Evolutionary conservation across 2,113 vertebrate genomes (phyloP).

Genomic region (Isichthys henryi): DNA sequence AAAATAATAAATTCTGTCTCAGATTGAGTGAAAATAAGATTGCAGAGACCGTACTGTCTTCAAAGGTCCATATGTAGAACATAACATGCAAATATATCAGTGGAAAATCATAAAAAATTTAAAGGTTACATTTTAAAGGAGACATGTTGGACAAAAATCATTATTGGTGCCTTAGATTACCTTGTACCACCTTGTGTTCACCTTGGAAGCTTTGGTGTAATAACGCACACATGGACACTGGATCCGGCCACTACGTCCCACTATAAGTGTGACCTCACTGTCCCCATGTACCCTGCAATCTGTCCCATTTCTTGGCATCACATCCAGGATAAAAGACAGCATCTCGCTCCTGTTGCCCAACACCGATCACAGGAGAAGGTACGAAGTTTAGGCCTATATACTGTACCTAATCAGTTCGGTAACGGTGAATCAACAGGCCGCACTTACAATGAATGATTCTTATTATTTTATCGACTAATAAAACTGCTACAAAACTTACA

Average conservation of each 20-base stretch:
- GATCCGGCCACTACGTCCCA: slow-evolving; percentile 39
- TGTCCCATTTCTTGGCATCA: slow-evolving; percentile 45
- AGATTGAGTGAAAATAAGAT: not conserved
- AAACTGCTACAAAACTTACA: slow-evolving; percentile 15
- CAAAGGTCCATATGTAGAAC: not conserved
- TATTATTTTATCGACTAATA: not conserved
- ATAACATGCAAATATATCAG: not conserved
- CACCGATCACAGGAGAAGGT: not conserved
- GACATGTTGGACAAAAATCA: not conserved
- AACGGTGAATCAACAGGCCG: not conserved
- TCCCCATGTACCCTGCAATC: slow-evolving; percentile 40
- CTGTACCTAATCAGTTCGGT: not conserved
- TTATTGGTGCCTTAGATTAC: slow-evolving; percentile 43
- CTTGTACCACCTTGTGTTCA: slow-evolving; percentile 70
- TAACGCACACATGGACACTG: slow-evolving; percentile 65
- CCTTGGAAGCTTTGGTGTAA: slow-evolving; percentile 31
- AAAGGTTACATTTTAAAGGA: not conserved
- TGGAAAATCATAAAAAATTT: not conserved
- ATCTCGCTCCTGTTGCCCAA: slow-evolving; percentile 8
- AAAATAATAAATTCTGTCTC: not conserved
- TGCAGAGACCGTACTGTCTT: not conserved
- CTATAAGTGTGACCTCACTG: slow-evolving; percentile 34
- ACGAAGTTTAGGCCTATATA: not conserved
- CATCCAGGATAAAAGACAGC: slow-evolving; percentile 48
- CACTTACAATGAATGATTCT: not conserved